Conservation (phyloP, 1,140 invertebrate genomes). For the Eubasilissa regina region DNA sequence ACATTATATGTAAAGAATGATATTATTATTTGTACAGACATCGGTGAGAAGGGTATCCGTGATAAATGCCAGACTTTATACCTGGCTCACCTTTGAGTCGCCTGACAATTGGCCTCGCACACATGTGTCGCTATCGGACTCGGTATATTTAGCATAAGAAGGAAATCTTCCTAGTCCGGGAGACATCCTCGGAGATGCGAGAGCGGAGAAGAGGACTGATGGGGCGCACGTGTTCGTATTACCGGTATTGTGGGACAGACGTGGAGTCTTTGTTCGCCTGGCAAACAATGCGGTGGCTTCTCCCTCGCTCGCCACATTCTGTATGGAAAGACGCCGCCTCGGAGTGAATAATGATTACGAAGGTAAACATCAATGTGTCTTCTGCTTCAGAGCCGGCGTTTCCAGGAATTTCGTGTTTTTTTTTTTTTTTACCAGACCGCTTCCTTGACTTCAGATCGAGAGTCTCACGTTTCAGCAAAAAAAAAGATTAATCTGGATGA, state of each 20-base stretch:
- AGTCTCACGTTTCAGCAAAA: neutral
- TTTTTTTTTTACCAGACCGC: slow-evolving; percentile 2
- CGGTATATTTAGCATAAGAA: slow-evolving; percentile 48
- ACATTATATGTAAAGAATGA: neutral
- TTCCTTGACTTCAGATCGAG: neutral
- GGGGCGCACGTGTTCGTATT: slow-evolving; percentile 35
- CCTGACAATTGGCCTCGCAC: slow-evolving; percentile 29
- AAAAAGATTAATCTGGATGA: neutral
- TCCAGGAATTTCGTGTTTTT: slow-evolving; percentile 10
- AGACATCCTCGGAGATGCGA: neutral
- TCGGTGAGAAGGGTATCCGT: neutral
- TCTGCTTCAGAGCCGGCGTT: slow-evolving; percentile 14
- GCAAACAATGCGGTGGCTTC: slow-evolving; percentile 42
- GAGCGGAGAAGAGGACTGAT: slow-evolving; percentile 15
- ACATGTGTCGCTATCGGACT: slow-evolving; percentile 22
- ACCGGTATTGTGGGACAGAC: slow-evolving; percentile 38
- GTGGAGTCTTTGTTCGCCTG: slow-evolving; percentile 35
- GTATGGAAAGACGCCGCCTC: neutral
- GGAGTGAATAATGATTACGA: slow-evolving; percentile 38
- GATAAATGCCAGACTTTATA: slow-evolving; percentile 17
- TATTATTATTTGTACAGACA: neutral
- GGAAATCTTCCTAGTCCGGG: slow-evolving; percentile 7
- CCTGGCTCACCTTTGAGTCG: slow-evolving; percentile 42
- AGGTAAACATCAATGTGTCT: slow-evolving; percentile 35
- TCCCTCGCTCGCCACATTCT: slow-evolving; percentile 21